Base-by-base conservation (phyloP, 2,113 vertebrate species). In the Coptodon bakossiorum region DNA sequence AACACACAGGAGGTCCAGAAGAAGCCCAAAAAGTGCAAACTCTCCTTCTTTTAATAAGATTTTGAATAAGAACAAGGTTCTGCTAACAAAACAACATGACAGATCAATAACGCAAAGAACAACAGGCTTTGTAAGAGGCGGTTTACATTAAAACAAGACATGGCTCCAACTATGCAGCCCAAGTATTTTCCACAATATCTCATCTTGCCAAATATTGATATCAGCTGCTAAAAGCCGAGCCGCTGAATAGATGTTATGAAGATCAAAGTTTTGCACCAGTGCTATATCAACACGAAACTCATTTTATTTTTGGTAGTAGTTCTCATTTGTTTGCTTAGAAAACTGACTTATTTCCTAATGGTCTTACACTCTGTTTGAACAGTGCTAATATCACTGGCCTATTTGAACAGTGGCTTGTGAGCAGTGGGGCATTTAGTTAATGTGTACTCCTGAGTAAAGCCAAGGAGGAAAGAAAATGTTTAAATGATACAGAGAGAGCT, bases 401-500 rank as follows among this genome's bases (percentile, higher is more conserved):
- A 24, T 94, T 93, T 91, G 73, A 86, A 90, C 53, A 87, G 57
- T 29, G 85, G 31, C 54, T 29, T 31, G 40, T 38, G 85, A 83
- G 79, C 86, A 63, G 79, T 12, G 34, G 61, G 80, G 79, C 80
- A 80, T 90, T 92, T 87, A 82, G 92, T 94, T 93, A 92, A 94
- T 94, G 91, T 92, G 86, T 93, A 92, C 61, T 83, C 73, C 12
- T 85, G 54, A 89, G 85, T 73, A 71, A 92, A 83, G 61, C 59
- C 78, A 56, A 14, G 50, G 82, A 82, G 80, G 29, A 91, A 90
- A 88, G 68, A 79, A 86, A 80, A 43, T 22, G 56, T 89, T 93
- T 45, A 71, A 91, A 92, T 53, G 76, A 50, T 24, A 24, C 83
- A 63, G 50, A 83, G 85, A 88, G 81, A 45, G 79, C 56, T 87